Base-by-base conservation (phyloP, 2,797 vertebrate species). In the Lerista edwardsae region DNA sequence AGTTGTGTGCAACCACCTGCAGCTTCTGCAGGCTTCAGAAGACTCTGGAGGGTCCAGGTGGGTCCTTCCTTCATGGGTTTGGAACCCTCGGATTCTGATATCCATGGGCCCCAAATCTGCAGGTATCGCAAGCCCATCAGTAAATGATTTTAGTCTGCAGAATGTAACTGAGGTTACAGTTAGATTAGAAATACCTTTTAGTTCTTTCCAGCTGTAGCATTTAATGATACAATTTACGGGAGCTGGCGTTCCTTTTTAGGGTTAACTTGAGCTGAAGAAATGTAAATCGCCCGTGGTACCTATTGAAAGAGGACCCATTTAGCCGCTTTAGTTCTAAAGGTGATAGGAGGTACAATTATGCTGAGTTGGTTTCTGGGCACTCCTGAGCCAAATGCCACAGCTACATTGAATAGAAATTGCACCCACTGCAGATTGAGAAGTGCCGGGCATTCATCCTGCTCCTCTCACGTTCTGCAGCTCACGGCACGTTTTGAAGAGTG, bases 251-350 rank as follows among this genome's bases (percentile, higher is more conserved):
- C 27, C 68, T 77, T 89, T 90, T 76, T 64, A 44, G 0, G 2
- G 25, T 90, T 67, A 0, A 0, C 41, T 39, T 75, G 23, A 65
- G 55, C 61, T 73, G 84, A n/a, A 3, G 0, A 83, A 87, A 27
- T 57, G 57, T n/a, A n/a, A 62, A 65, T 71, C 82, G 88, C 61
- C 73, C 69, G 61, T 84, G 87, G 89, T 93, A 87, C 76, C 76
- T 92, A 62, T 87, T 89, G 86, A 86, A 77, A 61, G 36, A 67
- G 15, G 27, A 83, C 83, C 87, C 83, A 29, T 91, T 91, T 92
- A 1, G 1, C 75, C 92, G 83, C 82, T 92, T 86, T 89, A 85
- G 17, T 85, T 92, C 90, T 93, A 87, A 90, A 79, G 87, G 87
- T 80, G 83, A 76, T 75, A 88, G 83, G 84, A 87, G 87, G 80